These are phyloP conservation scores for Tiliacea citrago DNA, from an alignment of 2,888 invertebrate genomes.

Conservation along the genomic window DNA sequence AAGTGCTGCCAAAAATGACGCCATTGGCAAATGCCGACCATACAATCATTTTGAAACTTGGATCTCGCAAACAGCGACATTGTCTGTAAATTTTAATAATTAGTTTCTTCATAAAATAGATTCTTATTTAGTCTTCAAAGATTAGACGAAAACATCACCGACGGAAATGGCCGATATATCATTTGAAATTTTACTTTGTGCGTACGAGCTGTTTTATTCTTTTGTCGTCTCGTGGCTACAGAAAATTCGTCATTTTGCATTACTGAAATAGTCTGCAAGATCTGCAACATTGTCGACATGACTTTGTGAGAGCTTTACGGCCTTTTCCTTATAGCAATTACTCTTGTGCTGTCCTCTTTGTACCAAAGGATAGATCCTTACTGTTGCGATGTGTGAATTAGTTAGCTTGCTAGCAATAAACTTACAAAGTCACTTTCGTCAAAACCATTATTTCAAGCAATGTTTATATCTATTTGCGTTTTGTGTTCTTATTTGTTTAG, in stretches of 20 bases:
- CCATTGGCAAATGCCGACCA: constrained; percentile 20
- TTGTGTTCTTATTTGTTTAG: constrained; percentile 39
- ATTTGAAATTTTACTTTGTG: constrained; percentile 61
- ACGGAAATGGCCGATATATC: constrained; percentile 58
- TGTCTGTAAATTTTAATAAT: constrained; percentile 41
- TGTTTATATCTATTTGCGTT: constrained; percentile 14
- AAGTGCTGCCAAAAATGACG: constrained; percentile 25
- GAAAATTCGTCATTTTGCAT: constrained; percentile 61
- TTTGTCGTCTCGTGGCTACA: constrained; percentile 50
- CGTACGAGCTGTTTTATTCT: constrained; percentile 45
- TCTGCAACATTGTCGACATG: constrained; percentile 66
- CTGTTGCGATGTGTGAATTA: constrained; percentile 63
- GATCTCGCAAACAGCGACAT: constrained; percentile 19
- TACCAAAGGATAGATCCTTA: constrained; percentile 51
- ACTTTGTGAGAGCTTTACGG: constrained; percentile 51
- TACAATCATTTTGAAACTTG: constrained; percentile 29
- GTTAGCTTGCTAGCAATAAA: constrained; percentile 39
- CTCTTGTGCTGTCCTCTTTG: constrained; percentile 57
- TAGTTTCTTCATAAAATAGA: constrained; percentile 33
- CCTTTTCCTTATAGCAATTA: constrained; percentile 56
- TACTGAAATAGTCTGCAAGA: constrained; percentile 64
- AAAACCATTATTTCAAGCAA: constrained; percentile 19
- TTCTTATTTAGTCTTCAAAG: constrained; percentile 60
- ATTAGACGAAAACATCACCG: constrained; percentile 53
- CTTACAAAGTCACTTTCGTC: constrained; percentile 44